Conservation (phyloP, 2,113 vertebrate genomes). For the Nestor notabilis region DNA sequence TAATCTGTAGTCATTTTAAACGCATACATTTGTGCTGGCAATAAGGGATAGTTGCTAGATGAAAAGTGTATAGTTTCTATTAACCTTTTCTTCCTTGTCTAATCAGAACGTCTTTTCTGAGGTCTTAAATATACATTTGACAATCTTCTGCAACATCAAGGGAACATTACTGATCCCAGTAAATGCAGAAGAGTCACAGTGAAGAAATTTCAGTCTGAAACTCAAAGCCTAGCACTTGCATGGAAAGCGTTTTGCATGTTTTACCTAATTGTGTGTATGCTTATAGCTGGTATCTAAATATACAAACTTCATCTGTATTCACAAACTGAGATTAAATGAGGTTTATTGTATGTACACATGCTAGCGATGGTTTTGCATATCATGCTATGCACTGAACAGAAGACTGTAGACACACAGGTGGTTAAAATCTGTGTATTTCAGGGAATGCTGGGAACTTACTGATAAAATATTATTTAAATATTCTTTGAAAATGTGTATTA, state of each 20-base stretch:
- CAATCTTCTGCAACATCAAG: not conserved
- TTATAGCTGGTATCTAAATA: not conserved
- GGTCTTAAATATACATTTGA: not conserved
- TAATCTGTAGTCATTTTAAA: not conserved
- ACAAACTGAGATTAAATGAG: not conserved
- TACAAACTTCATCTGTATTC: not conserved
- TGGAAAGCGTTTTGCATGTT: not conserved
- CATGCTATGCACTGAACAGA: not conserved
- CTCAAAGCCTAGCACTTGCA: not conserved
- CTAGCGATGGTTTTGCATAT: not conserved
- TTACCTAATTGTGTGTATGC: not conserved
- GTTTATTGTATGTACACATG: not conserved
- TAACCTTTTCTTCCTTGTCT: not conserved
- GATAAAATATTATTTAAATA: not conserved
- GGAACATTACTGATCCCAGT: not conserved
- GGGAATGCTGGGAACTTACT: not conserved
- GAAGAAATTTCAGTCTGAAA: not conserved
- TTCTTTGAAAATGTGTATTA: not conserved
- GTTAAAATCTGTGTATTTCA: not conserved
- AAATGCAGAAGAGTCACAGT: not conserved
- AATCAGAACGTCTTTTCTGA: not conserved
- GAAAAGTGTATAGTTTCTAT: not conserved
- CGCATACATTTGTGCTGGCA: not conserved
- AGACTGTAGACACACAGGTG: not conserved
- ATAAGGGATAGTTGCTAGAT: not conserved